Evolutionary conservation across 2,888 invertebrate species (phyloP).

Genomic region (Sepioteuthis lessoniana): DNA sequence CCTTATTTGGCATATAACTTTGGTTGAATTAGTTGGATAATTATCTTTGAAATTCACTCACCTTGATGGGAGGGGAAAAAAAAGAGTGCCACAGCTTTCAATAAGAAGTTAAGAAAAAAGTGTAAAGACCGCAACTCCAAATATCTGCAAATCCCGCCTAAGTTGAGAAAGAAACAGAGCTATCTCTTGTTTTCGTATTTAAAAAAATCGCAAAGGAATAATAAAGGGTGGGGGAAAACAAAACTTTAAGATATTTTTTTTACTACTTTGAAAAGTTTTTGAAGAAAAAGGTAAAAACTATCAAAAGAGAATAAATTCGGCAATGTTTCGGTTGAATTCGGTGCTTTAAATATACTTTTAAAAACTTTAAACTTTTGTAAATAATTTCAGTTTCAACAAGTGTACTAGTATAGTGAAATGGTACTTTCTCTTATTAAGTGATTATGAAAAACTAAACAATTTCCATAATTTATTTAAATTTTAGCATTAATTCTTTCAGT

Average conservation of each 20-base stretch:
- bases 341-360: neutral
- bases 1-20: too few relatives aligned
- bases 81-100: too few relatives aligned
- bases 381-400: too few relatives aligned
- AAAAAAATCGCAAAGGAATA: neutral
- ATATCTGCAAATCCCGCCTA: constrained; percentile 8
- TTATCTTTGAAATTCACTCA: neutral
- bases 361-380: too few relatives aligned
- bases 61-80: neutral
- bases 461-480: too few relatives aligned
- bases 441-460: too few relatives aligned
- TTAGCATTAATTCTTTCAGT: too few relatives aligned
- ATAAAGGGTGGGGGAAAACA: neutral
- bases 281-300: neutral
- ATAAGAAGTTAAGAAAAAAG: too few relatives aligned
- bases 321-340: neutral
- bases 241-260: too few relatives aligned
- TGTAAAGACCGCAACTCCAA: too few relatives aligned
- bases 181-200: neutral
- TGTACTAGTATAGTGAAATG: too few relatives aligned
- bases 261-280: neutral
- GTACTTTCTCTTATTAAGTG: too few relatives aligned
- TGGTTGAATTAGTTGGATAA: neutral
- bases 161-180: neutral
- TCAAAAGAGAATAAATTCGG: neutral